Percentiles rank a stretch among this genome's conserved stretches.
These are phyloP conservation scores for Doryteuthis pealeii DNA, from an alignment of 1,140 invertebrate genomes.

Conservation along the genomic window DNA sequence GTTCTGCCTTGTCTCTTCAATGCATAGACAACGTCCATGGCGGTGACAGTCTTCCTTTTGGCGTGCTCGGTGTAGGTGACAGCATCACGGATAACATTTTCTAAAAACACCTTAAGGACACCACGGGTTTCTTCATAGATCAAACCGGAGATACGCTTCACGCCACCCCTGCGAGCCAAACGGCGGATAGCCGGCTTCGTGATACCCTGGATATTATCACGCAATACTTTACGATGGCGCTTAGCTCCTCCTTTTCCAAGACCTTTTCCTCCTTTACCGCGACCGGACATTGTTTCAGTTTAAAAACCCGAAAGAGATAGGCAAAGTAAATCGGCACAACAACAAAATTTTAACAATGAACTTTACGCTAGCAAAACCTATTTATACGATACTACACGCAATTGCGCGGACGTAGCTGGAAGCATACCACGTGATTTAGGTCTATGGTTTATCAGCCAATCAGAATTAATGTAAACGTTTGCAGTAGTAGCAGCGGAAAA, in stretches of 20 bases:
- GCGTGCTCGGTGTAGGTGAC: slow-evolving; percentile 84
- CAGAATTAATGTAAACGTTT: no score
- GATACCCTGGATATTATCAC: slow-evolving; percentile 77
- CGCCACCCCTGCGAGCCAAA: slow-evolving; percentile 73
- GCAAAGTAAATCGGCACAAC: no score
- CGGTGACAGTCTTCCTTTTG: slow-evolving; percentile 80
- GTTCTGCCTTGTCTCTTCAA: background rate
- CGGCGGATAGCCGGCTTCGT: slow-evolving; percentile 70
- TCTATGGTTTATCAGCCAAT: no score
- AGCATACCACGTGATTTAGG: no score
- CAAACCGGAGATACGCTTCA: slow-evolving; percentile 75
- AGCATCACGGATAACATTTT: slow-evolving; percentile 80
- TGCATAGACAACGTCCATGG: slow-evolving; percentile 79
- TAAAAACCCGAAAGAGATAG: no score
- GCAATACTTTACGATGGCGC: slow-evolving; percentile 59
- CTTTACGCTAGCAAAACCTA: no score
- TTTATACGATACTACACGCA: no score
- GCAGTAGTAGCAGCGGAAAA: no score
- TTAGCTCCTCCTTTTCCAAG: slow-evolving; percentile 52
- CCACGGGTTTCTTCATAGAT: slow-evolving; percentile 65
- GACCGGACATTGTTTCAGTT: background rate
- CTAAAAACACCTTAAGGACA: slow-evolving; percentile 75
- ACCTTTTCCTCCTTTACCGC: slow-evolving; percentile 22
- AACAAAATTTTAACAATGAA: no score
- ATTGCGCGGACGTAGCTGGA: no score